Evolutionary conservation across 1,140 invertebrate species (phyloP), one percentile per base, ranked within the genome.

Genomic region (Chionoecetes opilio): DNA sequence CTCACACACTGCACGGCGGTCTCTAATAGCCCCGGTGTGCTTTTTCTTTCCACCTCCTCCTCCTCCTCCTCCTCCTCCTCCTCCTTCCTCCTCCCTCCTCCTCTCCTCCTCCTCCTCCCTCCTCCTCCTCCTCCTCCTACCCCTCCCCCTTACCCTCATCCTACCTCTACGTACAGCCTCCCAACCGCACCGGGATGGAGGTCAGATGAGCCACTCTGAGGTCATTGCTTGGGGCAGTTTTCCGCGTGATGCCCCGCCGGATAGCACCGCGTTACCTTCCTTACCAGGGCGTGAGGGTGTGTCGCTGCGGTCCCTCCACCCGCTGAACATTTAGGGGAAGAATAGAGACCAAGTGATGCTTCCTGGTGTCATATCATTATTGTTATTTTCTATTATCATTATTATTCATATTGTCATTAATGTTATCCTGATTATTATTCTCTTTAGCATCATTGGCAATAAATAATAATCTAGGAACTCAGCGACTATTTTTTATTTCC

Each of bases 1-100:
- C 63, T 75, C 63, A 75, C 63, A 75, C 63, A 75, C n/a, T 75
- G 63, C 63, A 75, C 63, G 63, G 63, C 63, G 26, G 63, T 75
- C 63, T 75, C 63, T n/a, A n/a, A n/a, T 75, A n/a, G n/a, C 6
- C 63, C 26, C 26, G 63, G 63, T 75, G 63, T 26, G 26, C 21
- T 21, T 21, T 75, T 75, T 75, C 21, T n/a, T n/a, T 26, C n/a
- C 21, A 2, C 53, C 53, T 26, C 53, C 53, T 63, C 53, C 21
- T 21, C 21, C 2, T 21, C 17, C 21, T 63, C 17, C 21, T 5
- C 6, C 63, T 26, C 21, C 21, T 63, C 53, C 21, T 21, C 21
- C 2, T 21, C 17, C 21, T 63, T 26, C 21, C 21, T 26, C 63
- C 63, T n/a, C 21, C 26, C 21, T 17, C 46, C 2, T 17, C 11